phyloP scores from a whole-genome alignment of 2,888 invertebrate species.

The Drosophila nigricruria region DNA sequence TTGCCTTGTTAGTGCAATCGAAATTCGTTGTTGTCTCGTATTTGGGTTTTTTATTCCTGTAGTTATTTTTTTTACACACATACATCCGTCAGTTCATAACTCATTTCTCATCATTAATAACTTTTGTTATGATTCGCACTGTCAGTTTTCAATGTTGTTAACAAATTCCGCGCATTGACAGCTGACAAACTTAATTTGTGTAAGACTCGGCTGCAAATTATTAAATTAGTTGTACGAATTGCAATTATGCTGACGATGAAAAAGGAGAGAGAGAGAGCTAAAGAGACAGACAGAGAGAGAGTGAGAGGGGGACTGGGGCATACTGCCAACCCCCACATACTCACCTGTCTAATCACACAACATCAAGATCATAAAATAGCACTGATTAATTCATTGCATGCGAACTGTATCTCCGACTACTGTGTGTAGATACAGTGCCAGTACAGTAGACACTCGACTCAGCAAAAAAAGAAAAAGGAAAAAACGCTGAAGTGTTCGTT shows the following conservation, averaged over 20 bases:
- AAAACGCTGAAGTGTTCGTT: slow-evolving; percentile 10
- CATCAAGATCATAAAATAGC: slow-evolving; percentile 58
- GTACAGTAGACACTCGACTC: slow-evolving; percentile 50
- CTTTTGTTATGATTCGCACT: slow-evolving; percentile 82
- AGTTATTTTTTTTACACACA: slow-evolving; percentile 1
- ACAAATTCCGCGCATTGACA: slow-evolving; percentile 83
- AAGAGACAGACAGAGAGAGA: background rate
- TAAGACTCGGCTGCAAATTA: slow-evolving; percentile 64
- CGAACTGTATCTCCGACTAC: slow-evolving; percentile 42
- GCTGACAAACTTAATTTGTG: slow-evolving; percentile 84
- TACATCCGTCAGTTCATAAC: slow-evolving; percentile 68
- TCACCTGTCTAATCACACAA: slow-evolving; percentile 28
- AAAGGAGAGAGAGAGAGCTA: background rate
- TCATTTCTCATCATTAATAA: slow-evolving; percentile 82
- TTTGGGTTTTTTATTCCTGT: background rate
- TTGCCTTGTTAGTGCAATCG: slow-evolving; percentile 21
- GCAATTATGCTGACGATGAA: slow-evolving; percentile 56
- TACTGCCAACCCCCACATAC: slow-evolving; percentile 1
- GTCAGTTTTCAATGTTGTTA: slow-evolving; percentile 84
- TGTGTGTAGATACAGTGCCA: slow-evolving; percentile 38
- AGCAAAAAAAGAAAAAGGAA: background rate
- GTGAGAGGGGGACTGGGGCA: background rate
- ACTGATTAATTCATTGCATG: slow-evolving; percentile 77
- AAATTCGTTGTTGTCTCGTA: slow-evolving; percentile 6
- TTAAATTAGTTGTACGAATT: slow-evolving; percentile 77